Evolutionary conservation across 1,140 invertebrate species (phyloP).

Genomic region (Drosophila hydei): DNA sequence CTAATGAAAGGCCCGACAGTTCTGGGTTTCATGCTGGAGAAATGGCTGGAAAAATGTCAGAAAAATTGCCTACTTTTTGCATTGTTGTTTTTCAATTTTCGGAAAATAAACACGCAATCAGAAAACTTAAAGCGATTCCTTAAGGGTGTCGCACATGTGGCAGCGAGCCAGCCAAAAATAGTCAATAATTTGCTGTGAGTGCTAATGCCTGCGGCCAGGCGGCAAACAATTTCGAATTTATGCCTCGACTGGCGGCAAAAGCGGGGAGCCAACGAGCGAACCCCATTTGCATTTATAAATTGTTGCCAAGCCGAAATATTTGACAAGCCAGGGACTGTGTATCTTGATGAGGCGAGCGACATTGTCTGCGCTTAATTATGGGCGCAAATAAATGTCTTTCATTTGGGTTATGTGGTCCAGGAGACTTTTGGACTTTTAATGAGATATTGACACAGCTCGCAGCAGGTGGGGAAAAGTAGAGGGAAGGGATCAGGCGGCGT

Average conservation of each 20-base stretch:
- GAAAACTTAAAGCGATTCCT: not conserved
- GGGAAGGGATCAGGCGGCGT: not conserved
- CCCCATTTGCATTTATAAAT: constrained; percentile 74
- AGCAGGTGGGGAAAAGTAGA: not conserved
- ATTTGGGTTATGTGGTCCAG: constrained; percentile 56
- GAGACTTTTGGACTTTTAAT: constrained; percentile 56
- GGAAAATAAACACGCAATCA: constrained; percentile 64
- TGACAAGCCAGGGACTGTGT: constrained; percentile 53
- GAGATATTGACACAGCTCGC: constrained; percentile 60
- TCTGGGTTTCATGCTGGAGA: constrained; percentile 19
- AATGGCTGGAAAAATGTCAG: constrained; percentile 34
- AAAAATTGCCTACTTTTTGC: constrained; percentile 32
- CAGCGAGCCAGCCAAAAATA: constrained; percentile 19
- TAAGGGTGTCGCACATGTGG: constrained; percentile 60
- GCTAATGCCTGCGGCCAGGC: constrained; percentile 38
- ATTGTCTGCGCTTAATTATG: constrained; percentile 82
- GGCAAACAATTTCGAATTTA: constrained; percentile 53
- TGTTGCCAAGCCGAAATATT: constrained; percentile 72
- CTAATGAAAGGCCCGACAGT: constrained; percentile 7
- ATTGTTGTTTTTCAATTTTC: constrained; percentile 71
- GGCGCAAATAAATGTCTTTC: constrained; percentile 77
- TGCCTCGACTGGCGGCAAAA: constrained; percentile 53
- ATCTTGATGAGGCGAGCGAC: constrained; percentile 9
- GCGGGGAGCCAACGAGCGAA: not conserved
- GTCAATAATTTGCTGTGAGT: constrained; percentile 32